These are phyloP conservation scores for Pasiphila rectangulata DNA, from an alignment of 2,888 invertebrate genomes.

Conservation along the genomic window DNA sequence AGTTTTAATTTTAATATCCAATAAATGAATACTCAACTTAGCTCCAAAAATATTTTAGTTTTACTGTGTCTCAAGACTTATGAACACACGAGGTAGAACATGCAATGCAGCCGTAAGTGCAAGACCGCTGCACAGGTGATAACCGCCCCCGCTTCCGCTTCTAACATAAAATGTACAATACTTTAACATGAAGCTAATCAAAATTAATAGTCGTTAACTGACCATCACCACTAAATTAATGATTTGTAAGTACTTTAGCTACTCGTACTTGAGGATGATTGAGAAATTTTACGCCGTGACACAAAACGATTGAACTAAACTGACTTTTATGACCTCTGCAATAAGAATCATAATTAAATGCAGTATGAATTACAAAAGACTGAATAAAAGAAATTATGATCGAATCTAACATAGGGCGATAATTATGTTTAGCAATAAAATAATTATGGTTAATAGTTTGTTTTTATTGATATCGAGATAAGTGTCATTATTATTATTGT, in stretches of 20 bases:
- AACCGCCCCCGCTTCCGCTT: conserved; percentile 28
- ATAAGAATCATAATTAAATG: conserved; percentile 14
- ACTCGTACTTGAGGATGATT: conserved; percentile 55
- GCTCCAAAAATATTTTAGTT: no score
- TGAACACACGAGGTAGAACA: no score
- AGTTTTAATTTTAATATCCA: no score
- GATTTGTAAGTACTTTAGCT: conserved; percentile 58
- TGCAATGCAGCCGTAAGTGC: no score
- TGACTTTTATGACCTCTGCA: conserved; percentile 5
- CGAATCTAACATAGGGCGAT: conserved; percentile 19
- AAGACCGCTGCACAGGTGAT: no score
- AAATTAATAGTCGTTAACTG: conserved; percentile 72
- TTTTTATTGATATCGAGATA: conserved; percentile 20
- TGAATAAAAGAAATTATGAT: conserved; percentile 24
- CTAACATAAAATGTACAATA: conserved; percentile 37
- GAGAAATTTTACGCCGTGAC: conserved; percentile 11
- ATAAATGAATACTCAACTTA: no score
- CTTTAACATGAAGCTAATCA: conserved; percentile 66
- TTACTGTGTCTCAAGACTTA: no score
- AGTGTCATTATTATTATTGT: background rate
- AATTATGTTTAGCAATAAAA: conserved; percentile 27
- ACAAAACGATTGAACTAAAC: conserved; percentile 16
- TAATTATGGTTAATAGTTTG: conserved; percentile 6
- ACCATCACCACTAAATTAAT: conserved; percentile 67
- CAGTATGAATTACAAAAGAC: conserved; percentile 19